Evolutionary conservation across 2,113 vertebrate genomes (phyloP), one percentile per base, ranked within the genome.

Genomic region (Apodemus speciosus): DNA sequence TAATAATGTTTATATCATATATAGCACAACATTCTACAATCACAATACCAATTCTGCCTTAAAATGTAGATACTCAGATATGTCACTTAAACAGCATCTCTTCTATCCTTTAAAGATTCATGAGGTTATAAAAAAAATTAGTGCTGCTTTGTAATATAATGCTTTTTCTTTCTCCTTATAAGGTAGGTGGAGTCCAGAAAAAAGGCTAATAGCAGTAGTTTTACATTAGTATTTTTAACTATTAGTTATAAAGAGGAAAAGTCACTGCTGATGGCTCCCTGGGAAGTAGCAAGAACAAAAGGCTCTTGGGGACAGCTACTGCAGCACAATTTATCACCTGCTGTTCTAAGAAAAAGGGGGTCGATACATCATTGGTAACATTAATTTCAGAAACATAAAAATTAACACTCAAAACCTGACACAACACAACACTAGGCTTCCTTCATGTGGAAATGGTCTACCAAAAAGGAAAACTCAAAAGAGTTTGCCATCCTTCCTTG

Each of bases 381-480:
- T 60, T 66, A 58, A 23, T 89, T 72, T 84, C 25, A 93, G 62
- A 92, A 93, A 69, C 53, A 49, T 20, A 80, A 86, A 93, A 79
- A 27, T 40, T 90, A 90, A 72, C 23, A 58, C 90, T 79, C 10
- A 79, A 84, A 80, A 89, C 53, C 0, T 80, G 85, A 66, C 16
- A 83, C 38, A 58, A 85, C 75, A 30, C 62, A 87, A 81, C 53
- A 46, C 20, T 3, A 51, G n/a, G 43, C 25, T 43, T 11, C 2
- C 9, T 10, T 77, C 27, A 86, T 11, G 4, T 68, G 73, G 25
- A 53, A 88, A 68, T 4, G 25, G 7, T 40, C 25, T 73, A 73
- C 5, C 6, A 88, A 73, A 40, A 40, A 88, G 68, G 23, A 51
- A 58, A 35, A 76, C 20, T 16, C 23, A 75, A 89, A 73, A 71